Evolutionary conservation across 2,113 vertebrate genomes (phyloP), one percentile per base, ranked within the genome.

Genomic region (Lates calcarifer): DNA sequence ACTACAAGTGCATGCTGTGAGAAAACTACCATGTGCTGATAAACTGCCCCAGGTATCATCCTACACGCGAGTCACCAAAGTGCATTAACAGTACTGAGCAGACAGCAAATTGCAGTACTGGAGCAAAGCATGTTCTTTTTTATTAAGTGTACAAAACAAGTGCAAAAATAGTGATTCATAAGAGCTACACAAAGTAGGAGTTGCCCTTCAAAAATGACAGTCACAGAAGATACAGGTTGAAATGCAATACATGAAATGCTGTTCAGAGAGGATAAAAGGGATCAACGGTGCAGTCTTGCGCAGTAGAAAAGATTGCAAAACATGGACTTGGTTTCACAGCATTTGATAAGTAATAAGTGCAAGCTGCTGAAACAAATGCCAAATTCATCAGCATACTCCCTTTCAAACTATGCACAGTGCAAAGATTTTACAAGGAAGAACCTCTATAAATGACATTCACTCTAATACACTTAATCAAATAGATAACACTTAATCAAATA

Each of bases 71-170:
- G 1, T 37, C 3, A 41, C 10, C 58, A 39, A 57, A 15, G 22
- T 56, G 3, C 4, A 62, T 6, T 2, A 6, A 22, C 5, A 13
- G 3, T 0, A 67, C 2, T 3, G 13, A 55, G 66, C 14, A 86
- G 4, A 78, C 62, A 35, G 6, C 0, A 26, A 35, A 35, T 12
- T 14, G 17, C 26, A 41, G 57, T 51, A 63, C 17, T 88, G 76
- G 87, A 93, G 94, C 94, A 91, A 95, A 94, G 92, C 92, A 90
- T 76, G 83, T 91, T 92, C 41, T 88, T 94, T 86, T 94, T 95
- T 94, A 94, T 94, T 94, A 90, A 90, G 94, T 95, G 93, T 96
- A 96, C 93, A 95, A 95, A 94, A 92, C 87, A 94, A 94, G 94
- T 95, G 94, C 95, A 95, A 95, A 95, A 94, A 94, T 94, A 93